These are phyloP conservation scores for Drosophila austrosaltans DNA, from an alignment of 2,888 invertebrate species.

Conservation along the genomic window DNA sequence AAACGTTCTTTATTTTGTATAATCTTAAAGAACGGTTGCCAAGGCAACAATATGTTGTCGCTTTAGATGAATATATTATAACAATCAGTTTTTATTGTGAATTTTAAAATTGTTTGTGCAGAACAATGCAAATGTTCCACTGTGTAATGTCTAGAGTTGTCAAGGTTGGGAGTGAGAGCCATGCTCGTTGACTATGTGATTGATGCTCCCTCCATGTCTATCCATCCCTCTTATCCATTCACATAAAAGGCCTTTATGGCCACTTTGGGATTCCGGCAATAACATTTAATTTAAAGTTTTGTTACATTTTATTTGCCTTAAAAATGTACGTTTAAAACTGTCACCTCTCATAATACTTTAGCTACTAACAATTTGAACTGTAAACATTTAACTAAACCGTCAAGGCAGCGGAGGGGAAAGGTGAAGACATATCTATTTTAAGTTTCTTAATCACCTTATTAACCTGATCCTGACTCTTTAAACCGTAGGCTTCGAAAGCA, in stretches of 20 bases:
- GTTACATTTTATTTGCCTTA: slow-evolving; percentile 39
- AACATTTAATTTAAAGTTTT: slow-evolving; percentile 59
- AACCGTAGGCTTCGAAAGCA: slow-evolving; percentile 51
- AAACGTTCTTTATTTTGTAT: neutral
- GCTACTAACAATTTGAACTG: neutral
- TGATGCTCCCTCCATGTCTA: slow-evolving; percentile 47
- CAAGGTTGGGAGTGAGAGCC: slow-evolving; percentile 36
- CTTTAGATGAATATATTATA: neutral
- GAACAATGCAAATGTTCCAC: neutral
- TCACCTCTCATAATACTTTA: slow-evolving; percentile 6
- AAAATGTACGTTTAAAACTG: slow-evolving; percentile 28
- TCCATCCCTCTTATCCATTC: slow-evolving; percentile 31
- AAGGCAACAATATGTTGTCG: neutral
- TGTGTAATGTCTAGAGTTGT: slow-evolving; percentile 43
- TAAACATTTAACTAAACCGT: slow-evolving; percentile 24
- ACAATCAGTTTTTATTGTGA: neutral
- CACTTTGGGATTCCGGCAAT: slow-evolving; percentile 53
- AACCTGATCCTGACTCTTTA: slow-evolving; percentile 49
- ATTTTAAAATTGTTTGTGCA: neutral
- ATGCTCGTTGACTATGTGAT: slow-evolving; percentile 60
- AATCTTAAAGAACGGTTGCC: neutral
- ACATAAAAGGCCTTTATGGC: slow-evolving; percentile 61
- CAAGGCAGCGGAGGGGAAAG: slow-evolving; percentile 45
- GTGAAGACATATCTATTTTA: slow-evolving; percentile 50
- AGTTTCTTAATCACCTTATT: slow-evolving; percentile 45